phyloP scores from a whole-genome alignment of 2,113 vertebrate species.

The Rhinogobius similis region DNA sequence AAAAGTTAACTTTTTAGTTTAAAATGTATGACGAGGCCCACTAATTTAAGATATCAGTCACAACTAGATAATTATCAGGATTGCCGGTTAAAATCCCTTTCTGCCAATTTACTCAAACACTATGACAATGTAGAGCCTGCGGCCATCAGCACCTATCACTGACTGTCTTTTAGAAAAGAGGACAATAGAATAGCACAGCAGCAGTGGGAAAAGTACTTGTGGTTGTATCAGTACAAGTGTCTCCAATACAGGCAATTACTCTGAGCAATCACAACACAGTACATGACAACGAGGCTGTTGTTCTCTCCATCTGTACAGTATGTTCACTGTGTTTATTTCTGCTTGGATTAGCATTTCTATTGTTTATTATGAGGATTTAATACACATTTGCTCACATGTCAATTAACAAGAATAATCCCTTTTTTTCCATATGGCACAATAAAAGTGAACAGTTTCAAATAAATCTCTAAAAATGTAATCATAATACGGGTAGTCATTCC shows the following conservation, averaged over 20 bases:
- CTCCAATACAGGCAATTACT: not conserved
- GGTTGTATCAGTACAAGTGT: not conserved
- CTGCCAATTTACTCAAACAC: not conserved
- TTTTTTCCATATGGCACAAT: constrained; percentile 46
- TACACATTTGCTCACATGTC: constrained; percentile 50
- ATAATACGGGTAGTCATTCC: no score
- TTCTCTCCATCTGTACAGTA: constrained; percentile 53
- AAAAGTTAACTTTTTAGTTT: no score
- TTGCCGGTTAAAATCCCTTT: no score
- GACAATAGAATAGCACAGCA: not conserved
- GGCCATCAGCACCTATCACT: no score
- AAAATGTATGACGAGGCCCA: no score
- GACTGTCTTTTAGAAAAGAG: not conserved
- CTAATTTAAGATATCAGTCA: no score
- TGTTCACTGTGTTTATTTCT: constrained; percentile 53
- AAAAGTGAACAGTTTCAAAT: constrained; percentile 11
- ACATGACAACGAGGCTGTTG: constrained; percentile 27
- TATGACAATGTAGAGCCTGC: not conserved
- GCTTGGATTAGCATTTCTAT: constrained; percentile 61
- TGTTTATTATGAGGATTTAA: constrained; percentile 49
- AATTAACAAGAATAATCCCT: constrained; percentile 57
- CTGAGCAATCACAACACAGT: not conserved
- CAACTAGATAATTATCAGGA: no score
- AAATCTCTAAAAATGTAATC: no score
- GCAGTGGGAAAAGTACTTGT: not conserved